Evolutionary conservation across 2,797 vertebrate species (phyloP), one percentile per base, ranked within the genome.

Genomic region (Sphenodon punctatus): DNA sequence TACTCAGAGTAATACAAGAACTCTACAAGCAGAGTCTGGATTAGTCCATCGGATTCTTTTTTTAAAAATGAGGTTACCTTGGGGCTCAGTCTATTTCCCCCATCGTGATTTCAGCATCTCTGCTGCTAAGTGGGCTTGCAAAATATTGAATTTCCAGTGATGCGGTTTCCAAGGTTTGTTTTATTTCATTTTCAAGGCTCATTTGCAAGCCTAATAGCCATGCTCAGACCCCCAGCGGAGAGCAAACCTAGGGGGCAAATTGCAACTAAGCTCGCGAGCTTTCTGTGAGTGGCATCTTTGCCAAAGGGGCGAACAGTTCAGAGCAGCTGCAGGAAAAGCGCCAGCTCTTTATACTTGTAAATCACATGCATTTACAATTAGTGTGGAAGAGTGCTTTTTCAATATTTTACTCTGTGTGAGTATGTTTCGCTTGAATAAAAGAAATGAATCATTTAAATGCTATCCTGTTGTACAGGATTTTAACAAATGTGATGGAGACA

Each of bases 271-370:
- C 65, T 25, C 78, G 70, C n/a, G 63, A 87, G n/a, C 64, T 75
- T 81, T 82, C 67, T 59, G 14, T 60, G 67, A 82, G 60, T 77
- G 67, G 80, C 53, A 66, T 86, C 53, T 82, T 84, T 82, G n/a
- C 39, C 56, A 67, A 72, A 80, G 22, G 64, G 22, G 67, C 8
- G 43, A 71, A 32, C 60, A 42, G 60, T 55, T 82, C 60, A 76
- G 67, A 55, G 11, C 67, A 82, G 73, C 67, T 75, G 66, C 66
- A 64, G 72, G 68, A 60, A 56, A 69, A 75, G 45, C 34, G n/a
- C 59, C 59, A 48, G 58, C 59, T 65, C 70, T 82, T 82, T 82
- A 71, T 76, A 76, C 73, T 82, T 82, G 72, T 67, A 76, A 65
- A 82, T 82, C 60, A 68, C 67, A 51, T 53, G 67, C 48, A 75